phyloP scores from a whole-genome alignment of 2,113 vertebrate species.

The Merops nubicus region DNA sequence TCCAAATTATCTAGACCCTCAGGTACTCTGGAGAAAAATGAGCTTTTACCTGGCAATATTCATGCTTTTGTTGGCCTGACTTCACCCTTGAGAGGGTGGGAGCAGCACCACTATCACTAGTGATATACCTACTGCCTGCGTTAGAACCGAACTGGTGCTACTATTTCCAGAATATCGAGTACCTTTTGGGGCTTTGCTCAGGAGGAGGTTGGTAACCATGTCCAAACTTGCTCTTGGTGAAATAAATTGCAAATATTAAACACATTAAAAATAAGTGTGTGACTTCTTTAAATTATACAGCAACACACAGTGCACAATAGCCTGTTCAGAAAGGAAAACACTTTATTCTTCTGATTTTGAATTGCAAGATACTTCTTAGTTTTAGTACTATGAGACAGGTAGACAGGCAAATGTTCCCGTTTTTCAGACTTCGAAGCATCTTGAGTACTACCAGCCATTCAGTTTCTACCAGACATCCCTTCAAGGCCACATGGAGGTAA shows the following conservation, averaged over 20 bases:
- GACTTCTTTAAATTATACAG: background rate
- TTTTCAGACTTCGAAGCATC: background rate
- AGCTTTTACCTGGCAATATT: background rate
- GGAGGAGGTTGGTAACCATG: background rate
- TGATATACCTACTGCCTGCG: background rate
- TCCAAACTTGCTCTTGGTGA: background rate
- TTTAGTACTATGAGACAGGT: background rate
- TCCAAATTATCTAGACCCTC: constrained; percentile 36
- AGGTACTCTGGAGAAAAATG: background rate
- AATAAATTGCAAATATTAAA: background rate
- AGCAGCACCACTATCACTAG: background rate
- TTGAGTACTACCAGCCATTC: background rate
- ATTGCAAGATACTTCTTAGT: background rate
- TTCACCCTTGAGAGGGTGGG: background rate
- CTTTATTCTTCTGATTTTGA: background rate
- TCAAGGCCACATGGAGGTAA: constrained; percentile 35
- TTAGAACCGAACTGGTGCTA: background rate
- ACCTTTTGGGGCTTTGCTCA: background rate
- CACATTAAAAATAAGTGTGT: background rate
- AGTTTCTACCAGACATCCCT: background rate
- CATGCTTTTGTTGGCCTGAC: background rate
- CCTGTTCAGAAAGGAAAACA: background rate
- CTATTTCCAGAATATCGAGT: background rate
- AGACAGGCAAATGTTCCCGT: background rate
- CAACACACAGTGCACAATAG: background rate